Evolutionary conservation across 2,888 invertebrate genomes (phyloP).

Genomic region (Latrodectus elegans): DNA sequence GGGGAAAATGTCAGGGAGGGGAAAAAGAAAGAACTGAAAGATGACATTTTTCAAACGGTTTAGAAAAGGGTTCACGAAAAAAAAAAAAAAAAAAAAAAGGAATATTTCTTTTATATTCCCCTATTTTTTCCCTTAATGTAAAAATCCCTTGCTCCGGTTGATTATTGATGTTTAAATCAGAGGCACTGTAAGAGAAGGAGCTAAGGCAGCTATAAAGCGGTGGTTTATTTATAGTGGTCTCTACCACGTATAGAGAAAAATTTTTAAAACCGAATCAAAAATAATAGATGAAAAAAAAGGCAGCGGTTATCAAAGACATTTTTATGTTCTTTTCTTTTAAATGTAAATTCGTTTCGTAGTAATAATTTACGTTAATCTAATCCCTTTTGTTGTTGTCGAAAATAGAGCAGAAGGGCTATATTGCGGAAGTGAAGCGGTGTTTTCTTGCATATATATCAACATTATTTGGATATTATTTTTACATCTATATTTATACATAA

Average conservation of each 20-base stretch:
- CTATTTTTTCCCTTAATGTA: not conserved
- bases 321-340: slow-evolving; percentile 23
- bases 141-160: slow-evolving; percentile 11
- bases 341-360: slow-evolving; percentile 15
- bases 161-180: slow-evolving; percentile 49
- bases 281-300: not conserved
- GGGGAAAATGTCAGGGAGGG: not conserved
- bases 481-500: no score
- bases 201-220: slow-evolving; percentile 15
- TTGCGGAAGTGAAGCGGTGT: no score
- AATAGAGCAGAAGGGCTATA: no score
- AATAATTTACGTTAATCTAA: slow-evolving; percentile 8
- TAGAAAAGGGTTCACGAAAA: slow-evolving; percentile 15
- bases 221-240: slow-evolving; percentile 26
- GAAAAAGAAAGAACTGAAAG: not conserved
- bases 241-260: not conserved
- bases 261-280: slow-evolving; percentile 25
- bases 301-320: slow-evolving; percentile 6
- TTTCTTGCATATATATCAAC: no score
- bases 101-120: not conserved
- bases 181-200: not conserved
- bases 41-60: slow-evolving; percentile 45
- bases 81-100: not conserved
- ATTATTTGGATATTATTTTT: no score
- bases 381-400: not conserved